phyloP scores from a whole-genome alignment of 1,140 invertebrate species.

The Bombyx mori region DNA sequence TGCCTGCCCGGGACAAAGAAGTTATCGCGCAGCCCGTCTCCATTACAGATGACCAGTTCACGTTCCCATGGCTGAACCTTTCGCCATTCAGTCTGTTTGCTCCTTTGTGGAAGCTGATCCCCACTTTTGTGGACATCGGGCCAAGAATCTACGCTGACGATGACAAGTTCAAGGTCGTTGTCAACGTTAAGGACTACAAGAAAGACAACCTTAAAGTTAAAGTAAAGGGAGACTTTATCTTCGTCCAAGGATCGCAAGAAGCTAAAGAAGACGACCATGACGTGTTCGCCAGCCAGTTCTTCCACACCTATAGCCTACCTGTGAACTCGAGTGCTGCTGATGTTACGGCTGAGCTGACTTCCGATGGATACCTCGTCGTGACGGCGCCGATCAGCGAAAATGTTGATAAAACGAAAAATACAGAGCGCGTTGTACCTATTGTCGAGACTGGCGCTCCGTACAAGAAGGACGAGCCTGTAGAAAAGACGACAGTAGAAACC shows the following conservation, averaged over 20 bases:
- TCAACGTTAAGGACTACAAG: conserved; percentile 57
- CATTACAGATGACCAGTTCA: conserved; percentile 39
- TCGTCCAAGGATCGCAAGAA: conserved; percentile 57
- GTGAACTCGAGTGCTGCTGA: conserved; percentile 38
- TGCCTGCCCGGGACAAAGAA: conserved; percentile 35
- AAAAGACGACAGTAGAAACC: conserved; percentile 10
- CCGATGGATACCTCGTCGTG: conserved; percentile 41
- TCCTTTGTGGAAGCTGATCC: conserved; percentile 48
- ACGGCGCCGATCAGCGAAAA: conserved; percentile 28
- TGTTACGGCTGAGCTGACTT: conserved; percentile 38
- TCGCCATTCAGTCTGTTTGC: conserved; percentile 49
- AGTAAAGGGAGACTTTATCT: conserved; percentile 48
- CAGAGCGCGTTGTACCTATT: conserved; percentile 46
- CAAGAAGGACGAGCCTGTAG: conserved; percentile 23
- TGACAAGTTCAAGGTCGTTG: conserved; percentile 49
- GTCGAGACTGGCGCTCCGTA: conserved; percentile 34
- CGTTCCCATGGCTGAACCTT: conserved; percentile 49
- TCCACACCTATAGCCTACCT: conserved; percentile 54
- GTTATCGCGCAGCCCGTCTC: conserved; percentile 31
- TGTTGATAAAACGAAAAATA: conserved; percentile 17
- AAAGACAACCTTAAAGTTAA: conserved; percentile 56
- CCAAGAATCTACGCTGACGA: conserved; percentile 46
- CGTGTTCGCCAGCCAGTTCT: conserved; percentile 56
- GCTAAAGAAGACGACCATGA: conserved; percentile 48
- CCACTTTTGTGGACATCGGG: conserved; percentile 48